Percentiles rank a stretch among this genome's conserved stretches.
These are phyloP conservation scores for Clusia tigrina DNA, from an alignment of 2,888 invertebrate species.

Conservation along the genomic window DNA sequence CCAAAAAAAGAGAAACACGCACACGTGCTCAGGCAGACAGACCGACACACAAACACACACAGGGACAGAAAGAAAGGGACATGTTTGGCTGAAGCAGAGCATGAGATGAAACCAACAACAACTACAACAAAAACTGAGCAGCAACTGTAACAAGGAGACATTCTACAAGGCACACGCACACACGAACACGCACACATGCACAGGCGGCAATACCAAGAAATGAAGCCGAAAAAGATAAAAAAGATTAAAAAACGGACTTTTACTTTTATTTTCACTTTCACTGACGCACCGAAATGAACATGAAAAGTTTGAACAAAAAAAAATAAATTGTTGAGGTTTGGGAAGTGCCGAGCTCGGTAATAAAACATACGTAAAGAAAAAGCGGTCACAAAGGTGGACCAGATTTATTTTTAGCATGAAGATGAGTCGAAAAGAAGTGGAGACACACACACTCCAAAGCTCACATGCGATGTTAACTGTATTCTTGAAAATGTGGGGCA, in stretches of 20 bases:
- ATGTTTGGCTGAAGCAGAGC: slow-evolving; percentile 25
- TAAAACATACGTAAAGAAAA: not conserved
- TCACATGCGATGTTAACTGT: not conserved
- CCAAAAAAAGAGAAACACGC: slow-evolving; percentile 22
- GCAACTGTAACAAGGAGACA: not conserved
- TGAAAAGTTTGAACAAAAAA: slow-evolving; percentile 7
- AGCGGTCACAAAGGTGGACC: slow-evolving; percentile 23
- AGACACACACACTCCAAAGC: not conserved
- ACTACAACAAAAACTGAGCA: not conserved
- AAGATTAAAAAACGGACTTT: slow-evolving; percentile 34
- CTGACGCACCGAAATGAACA: slow-evolving; percentile 32
- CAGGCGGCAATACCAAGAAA: slow-evolving; percentile 13
- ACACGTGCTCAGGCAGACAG: slow-evolving; percentile 19
- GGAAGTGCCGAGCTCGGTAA: no score
- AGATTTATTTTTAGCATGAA: slow-evolving; percentile 31
- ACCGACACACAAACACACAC: slow-evolving; percentile 26
- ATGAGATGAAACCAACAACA: slow-evolving; percentile 7
- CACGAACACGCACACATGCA: slow-evolving; percentile 17
- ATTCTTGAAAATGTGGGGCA: slow-evolving; percentile 7
- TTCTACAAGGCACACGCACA: not conserved
- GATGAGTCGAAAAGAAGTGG: not conserved
- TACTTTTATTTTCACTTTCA: slow-evolving; percentile 57
- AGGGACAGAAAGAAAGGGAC: slow-evolving; percentile 32
- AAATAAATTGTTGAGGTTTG: not conserved
- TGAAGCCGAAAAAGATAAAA: slow-evolving; percentile 14